Evolutionary conservation across 1,140 invertebrate species (phyloP), one percentile per base, ranked within the genome.

Genomic region (Mya arenaria): DNA sequence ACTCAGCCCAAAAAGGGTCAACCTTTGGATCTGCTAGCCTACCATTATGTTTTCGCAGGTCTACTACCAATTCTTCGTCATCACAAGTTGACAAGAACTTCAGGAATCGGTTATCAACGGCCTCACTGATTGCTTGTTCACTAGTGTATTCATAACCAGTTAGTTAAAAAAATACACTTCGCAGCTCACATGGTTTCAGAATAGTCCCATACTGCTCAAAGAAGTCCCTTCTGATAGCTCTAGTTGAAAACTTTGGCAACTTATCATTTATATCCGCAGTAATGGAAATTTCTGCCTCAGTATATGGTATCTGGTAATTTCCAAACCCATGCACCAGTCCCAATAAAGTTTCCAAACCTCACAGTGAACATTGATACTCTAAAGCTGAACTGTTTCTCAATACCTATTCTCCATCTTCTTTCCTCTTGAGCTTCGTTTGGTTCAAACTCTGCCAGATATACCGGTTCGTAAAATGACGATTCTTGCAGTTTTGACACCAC

Each of bases 1-100:
- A 65, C 60, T 73, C 71, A 10, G 32, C 34, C 71, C 71, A 73
- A 58, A 58, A 73, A 23, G 71, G 39, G 37, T 73, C 71, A 60
- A 73, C 36, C n/a, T 37, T 30, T 52, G 8, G 8, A 48, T 48
- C 28, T 34, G 4, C 19, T 15, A 34, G 17, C 23, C 68, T 48
- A 15, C 68, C 44, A 30, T 71, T 71, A 30, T 52, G 3, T 13
- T 48, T 52, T 30, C 68, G 8, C 2, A 52, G 68, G 37, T 66
- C 63, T n/a, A 15, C 10, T n/a, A 60, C 10, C 17, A 60, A 25
- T 28, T 28, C 13, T 62, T n/a, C n/a, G n/a, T n/a, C 58, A 62
- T 62, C 63, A 17, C 19, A 13, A 19, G 10, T 66, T 39, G 41
- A n/a, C 13, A 66, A 8, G 41, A 37, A 66, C 8, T 63, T 17